Percentiles rank a stretch among this genome's conserved stretches.
These are phyloP conservation scores for Emydocephalus ijimae DNA, from an alignment of 2,113 vertebrate genomes.

Conservation along the genomic window DNA sequence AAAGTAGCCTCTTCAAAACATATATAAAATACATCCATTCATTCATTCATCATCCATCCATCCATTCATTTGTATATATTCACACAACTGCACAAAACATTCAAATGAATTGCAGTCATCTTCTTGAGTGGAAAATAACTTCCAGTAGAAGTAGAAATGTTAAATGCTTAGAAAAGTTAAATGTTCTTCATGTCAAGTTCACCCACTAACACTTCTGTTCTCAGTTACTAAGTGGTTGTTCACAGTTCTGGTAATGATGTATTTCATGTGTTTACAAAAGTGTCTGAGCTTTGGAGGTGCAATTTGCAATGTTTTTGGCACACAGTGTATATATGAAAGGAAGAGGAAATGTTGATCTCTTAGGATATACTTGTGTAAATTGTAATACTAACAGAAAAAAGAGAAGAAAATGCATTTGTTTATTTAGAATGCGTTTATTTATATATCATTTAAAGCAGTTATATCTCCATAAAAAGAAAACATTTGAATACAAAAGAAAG, in stretches of 20 bases:
- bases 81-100: neutral
- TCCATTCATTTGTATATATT: neutral
- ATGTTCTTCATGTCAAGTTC: neutral
- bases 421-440: neutral
- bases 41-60: neutral
- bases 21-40: neutral
- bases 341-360: neutral
- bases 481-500: neutral
- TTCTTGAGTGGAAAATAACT: neutral
- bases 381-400: neutral
- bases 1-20: neutral
- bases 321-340: accelerated
- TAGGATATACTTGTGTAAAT: neutral
- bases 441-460: neutral
- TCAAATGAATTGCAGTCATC: neutral
- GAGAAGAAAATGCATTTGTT: conserved; percentile 4
- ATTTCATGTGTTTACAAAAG: neutral
- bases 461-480: neutral
- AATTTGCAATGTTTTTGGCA: neutral
- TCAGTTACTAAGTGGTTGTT: neutral
- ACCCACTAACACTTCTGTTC: neutral
- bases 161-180: neutral
- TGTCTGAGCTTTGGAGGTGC: neutral
- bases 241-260: neutral
- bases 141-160: neutral